Percentiles rank a stretch among this genome's conserved stretches.
Conservation (phyloP, 2,113 vertebrate genomes). For the Sinocyclocheilus maitianheensis region DNA sequence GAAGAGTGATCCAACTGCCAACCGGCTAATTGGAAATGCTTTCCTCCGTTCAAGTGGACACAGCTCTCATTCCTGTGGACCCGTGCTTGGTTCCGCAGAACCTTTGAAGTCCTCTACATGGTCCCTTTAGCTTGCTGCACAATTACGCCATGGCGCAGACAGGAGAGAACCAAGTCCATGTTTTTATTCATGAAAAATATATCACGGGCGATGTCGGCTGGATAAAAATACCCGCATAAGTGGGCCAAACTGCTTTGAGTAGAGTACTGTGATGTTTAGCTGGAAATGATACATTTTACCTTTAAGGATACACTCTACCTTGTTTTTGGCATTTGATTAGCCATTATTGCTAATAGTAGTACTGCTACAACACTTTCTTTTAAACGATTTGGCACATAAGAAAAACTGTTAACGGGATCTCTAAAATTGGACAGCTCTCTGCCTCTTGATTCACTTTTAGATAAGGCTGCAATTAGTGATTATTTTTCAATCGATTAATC, state of each 20-base stretch:
- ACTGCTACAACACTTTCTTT: not conserved
- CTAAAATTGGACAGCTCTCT: too few relatives aligned
- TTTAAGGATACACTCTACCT: not conserved
- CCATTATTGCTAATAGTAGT: not conserved
- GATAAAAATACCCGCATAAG: conserved; percentile 44
- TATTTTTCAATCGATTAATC: too few relatives aligned
- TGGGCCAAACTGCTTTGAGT: conserved; percentile 41
- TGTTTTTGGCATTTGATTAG: not conserved
- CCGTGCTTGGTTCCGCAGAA: not conserved
- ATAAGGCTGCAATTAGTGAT: too few relatives aligned
- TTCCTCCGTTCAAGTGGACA: conserved; percentile 40
- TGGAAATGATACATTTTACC: not conserved
- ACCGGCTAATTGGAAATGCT: conserved; percentile 49
- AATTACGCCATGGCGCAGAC: not conserved
- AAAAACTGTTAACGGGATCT: not conserved
- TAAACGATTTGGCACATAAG: not conserved
- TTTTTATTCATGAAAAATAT: conserved; percentile 44
- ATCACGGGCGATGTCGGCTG: conserved; percentile 6
- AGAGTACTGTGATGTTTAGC: conserved; percentile 23
- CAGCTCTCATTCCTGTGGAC: conserved; percentile 27
- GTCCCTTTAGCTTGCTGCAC: conserved; percentile 18
- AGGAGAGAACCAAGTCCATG: conserved; percentile 26
- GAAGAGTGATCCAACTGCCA: conserved; percentile 41
- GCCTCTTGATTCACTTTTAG: too few relatives aligned
- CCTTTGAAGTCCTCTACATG: not conserved